phyloP scores from a whole-genome alignment of 2,113 vertebrate genomes.

The Boleophthalmus pectinirostris region DNA sequence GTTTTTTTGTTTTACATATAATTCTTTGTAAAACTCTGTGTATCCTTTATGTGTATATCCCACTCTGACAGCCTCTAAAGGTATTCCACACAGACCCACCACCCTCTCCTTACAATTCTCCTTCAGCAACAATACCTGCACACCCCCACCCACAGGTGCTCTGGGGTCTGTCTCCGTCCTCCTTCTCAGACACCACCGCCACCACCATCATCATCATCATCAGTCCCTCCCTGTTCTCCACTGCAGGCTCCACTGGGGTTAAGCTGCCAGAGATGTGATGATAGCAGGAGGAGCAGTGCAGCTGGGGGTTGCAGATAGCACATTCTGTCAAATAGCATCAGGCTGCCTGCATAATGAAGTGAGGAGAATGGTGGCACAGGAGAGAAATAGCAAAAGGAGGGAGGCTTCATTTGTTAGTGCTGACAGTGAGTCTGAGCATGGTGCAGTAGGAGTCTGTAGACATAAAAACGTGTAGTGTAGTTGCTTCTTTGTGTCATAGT shows the following conservation, averaged over 20 bases:
- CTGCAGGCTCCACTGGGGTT: conserved; percentile 70
- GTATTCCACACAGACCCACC: neutral
- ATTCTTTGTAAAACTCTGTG: neutral
- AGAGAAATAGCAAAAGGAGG: conserved; percentile 39
- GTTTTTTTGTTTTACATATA: too few species aligned
- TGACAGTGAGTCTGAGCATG: conserved; percentile 44
- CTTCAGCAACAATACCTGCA: conserved; percentile 22
- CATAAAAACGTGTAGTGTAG: conserved; percentile 23
- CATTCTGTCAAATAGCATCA: conserved; percentile 80
- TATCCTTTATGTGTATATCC: neutral
- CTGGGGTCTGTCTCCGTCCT: conserved; percentile 32
- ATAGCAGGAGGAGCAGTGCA: conserved; percentile 74
- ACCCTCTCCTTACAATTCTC: conserved; percentile 4
- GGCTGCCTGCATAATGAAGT: conserved; percentile 82
- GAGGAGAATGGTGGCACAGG: conserved; percentile 50
- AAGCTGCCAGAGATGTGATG: conserved; percentile 74
- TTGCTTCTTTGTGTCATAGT: neutral
- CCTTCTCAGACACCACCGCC: conserved; percentile 46
- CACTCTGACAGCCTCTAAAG: neutral
- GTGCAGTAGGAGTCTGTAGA: conserved; percentile 36
- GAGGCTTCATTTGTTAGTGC: conserved; percentile 75
- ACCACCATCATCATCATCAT: conserved; percentile 40
- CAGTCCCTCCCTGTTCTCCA: conserved; percentile 41
- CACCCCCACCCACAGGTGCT: conserved; percentile 39
- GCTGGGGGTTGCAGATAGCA: conserved; percentile 82